Percentiles rank a stretch among this genome's conserved stretches.
These are phyloP conservation scores for Phorcus lineatus DNA, from an alignment of 2,888 invertebrate genomes.

Conservation along the genomic window DNA sequence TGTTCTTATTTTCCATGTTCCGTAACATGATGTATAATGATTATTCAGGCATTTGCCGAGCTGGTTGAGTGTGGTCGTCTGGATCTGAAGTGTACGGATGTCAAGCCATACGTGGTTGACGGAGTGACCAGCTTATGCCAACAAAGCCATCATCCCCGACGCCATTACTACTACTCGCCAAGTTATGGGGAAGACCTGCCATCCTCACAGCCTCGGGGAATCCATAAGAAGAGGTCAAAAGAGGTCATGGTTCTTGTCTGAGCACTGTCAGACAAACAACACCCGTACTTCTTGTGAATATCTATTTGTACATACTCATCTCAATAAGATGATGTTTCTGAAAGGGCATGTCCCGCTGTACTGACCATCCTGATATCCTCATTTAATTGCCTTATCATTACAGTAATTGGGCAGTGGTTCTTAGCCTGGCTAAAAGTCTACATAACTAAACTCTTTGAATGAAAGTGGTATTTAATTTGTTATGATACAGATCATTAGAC, in stretches of 20 bases:
- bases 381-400: too few species aligned
- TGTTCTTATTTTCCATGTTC: too few species aligned
- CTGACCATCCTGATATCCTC: too few species aligned
- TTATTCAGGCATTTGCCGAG: constrained; percentile 70
- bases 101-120: constrained; percentile 74
- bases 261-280: too few species aligned
- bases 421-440: too few species aligned
- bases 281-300: too few species aligned
- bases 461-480: too few species aligned
- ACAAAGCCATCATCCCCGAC: constrained; percentile 59
- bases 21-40: not conserved
- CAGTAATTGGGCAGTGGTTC: not conserved
- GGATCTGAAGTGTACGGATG: constrained; percentile 66
- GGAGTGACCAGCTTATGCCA: constrained; percentile 70
- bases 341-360: not conserved
- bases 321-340: not conserved
- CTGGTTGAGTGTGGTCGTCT: constrained; percentile 70
- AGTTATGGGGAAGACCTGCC: constrained; percentile 72
- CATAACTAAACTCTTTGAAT: too few species aligned
- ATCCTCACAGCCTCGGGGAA: constrained; percentile 61
- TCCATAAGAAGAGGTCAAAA: not conserved
- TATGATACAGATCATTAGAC: too few species aligned
- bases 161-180: constrained; percentile 73
- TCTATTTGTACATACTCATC: too few species aligned
- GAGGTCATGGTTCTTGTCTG: not conserved